phyloP scores from a whole-genome alignment of 2,797 vertebrate species.

The Lemur catta region DNA sequence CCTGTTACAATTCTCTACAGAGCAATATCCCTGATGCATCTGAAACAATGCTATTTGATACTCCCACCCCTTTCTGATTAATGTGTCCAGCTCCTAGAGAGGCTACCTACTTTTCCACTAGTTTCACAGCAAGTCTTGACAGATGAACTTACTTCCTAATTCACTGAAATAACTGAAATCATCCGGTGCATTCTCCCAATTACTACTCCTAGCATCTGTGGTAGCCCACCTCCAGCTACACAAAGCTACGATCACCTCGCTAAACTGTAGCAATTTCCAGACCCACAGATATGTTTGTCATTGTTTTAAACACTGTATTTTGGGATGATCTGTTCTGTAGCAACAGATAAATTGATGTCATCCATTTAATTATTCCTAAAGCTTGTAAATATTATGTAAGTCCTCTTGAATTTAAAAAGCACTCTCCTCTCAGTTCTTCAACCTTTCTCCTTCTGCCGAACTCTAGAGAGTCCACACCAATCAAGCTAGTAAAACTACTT shows the following conservation, averaged over 20 bases:
- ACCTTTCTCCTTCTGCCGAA: neutral
- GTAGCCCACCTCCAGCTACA: neutral
- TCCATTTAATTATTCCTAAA: neutral
- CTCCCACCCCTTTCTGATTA: neutral
- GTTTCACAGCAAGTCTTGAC: neutral
- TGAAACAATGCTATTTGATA: neutral
- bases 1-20: neutral
- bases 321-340: neutral
- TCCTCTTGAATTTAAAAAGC: neutral
- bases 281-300: neutral
- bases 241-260: neutral
- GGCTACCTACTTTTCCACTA: neutral
- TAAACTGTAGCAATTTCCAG: neutral
- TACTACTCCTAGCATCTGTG: neutral
- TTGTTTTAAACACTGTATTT: neutral
- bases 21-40: neutral
- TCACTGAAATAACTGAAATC: neutral
- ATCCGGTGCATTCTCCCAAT: neutral
- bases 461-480: neutral
- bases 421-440: neutral
- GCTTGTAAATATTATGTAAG: neutral
- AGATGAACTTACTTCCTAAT: neutral
- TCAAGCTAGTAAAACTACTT: slow-evolving; percentile 9
- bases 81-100: neutral
- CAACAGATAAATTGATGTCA: neutral